These are phyloP conservation scores for Ciconia boyciana DNA, from an alignment of 2,113 vertebrate genomes.

Conservation along the genomic window DNA sequence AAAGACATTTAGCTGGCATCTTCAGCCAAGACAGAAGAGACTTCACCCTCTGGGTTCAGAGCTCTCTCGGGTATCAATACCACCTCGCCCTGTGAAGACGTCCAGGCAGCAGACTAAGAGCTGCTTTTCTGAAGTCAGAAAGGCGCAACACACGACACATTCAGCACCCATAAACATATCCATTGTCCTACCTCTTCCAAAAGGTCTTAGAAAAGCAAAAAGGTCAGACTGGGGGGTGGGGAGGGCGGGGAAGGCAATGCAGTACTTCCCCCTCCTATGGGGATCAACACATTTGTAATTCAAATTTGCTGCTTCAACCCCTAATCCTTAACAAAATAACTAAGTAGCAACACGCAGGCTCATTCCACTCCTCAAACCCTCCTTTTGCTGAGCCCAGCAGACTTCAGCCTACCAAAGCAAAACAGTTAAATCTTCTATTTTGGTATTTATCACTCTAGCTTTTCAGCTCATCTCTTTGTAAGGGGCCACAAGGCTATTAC, in stretches of 20 bases:
- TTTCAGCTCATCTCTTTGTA: neutral
- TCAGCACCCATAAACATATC: neutral
- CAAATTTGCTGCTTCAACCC: neutral
- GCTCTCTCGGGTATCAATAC: rapidly evolving
- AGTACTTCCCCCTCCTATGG: neutral
- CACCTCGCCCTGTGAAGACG: neutral
- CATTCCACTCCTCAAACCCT: neutral
- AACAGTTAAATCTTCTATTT: neutral
- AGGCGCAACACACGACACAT: rapidly evolving
- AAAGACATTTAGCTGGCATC: neutral
- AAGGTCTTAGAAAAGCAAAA: neutral
- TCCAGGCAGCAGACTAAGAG: neutral
- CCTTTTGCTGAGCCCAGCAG: neutral
- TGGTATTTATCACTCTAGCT: neutral
- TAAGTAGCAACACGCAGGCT: neutral
- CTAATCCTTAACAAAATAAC: neutral
- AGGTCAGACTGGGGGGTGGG: neutral
- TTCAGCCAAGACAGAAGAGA: neutral
- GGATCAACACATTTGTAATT: neutral
- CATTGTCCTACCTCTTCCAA: neutral
- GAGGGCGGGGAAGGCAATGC: neutral
- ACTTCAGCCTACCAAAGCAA: neutral
- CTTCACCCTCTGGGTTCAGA: neutral
- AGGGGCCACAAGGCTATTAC: neutral
- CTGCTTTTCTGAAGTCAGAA: neutral